Evolutionary conservation across 2,113 vertebrate genomes (phyloP).

Genomic region (Pholis gunnellus): DNA sequence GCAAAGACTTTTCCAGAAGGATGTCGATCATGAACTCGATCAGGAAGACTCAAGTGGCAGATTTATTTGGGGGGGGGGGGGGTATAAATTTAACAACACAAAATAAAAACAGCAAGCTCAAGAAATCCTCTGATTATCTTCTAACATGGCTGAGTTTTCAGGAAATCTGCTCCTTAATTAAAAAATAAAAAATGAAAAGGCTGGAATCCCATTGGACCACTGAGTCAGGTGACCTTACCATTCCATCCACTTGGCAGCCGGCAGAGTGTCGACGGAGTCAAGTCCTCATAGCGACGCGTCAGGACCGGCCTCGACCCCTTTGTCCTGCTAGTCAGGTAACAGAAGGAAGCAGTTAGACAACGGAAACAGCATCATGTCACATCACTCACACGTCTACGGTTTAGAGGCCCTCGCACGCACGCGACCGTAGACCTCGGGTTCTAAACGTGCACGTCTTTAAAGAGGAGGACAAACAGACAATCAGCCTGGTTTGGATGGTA

Average conservation of each 20-base stretch:
- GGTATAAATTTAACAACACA: background rate
- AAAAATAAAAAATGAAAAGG: conserved; percentile 21
- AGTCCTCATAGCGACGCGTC: conserved; percentile 96
- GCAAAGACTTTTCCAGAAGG: conserved; percentile 71
- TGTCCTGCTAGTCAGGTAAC: conserved; percentile 99
- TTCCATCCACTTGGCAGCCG: conserved; percentile 91
- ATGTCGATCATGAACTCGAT: conserved; percentile 58
- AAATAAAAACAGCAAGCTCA: background rate
- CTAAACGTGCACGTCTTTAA: conserved; percentile 63
- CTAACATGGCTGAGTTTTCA: conserved; percentile 50
- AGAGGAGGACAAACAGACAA: conserved; percentile 36
- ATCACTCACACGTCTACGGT: conserved; percentile 47
- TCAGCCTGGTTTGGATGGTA: conserved; percentile 14
- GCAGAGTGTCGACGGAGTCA: conserved; percentile 86
- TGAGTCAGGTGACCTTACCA: conserved; percentile 91
- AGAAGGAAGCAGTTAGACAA: conserved; percentile 97
- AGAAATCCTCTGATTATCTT: conserved; percentile 49
- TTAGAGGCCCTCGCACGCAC: background rate
- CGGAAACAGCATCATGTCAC: conserved; percentile 46
- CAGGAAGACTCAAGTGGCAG: conserved; percentile 52
- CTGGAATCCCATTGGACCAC: conserved; percentile 72
- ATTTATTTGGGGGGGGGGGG: background rate
- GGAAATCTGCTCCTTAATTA: conserved; percentile 86
- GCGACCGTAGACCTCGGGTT: background rate
- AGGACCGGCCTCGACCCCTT: conserved; percentile 93